Evolutionary conservation across 2,888 invertebrate species (phyloP).

Genomic region (Pristionchus fissidentatus): DNA sequence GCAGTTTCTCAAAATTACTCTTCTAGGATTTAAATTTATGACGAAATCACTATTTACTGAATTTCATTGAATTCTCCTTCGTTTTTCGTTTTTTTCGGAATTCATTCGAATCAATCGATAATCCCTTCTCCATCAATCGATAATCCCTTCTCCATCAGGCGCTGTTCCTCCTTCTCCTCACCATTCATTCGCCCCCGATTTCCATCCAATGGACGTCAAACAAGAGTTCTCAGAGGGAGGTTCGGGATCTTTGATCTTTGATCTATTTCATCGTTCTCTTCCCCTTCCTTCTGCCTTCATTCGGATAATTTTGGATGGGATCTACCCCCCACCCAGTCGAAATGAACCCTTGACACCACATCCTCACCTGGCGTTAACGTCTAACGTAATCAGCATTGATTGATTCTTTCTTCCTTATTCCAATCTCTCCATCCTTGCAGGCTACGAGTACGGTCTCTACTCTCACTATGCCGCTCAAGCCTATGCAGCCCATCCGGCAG

Average conservation of each 20-base stretch:
- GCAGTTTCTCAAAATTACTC: too few species aligned
- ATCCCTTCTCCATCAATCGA: too few species aligned
- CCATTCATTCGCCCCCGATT: constrained; percentile 41
- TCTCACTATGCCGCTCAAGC: constrained; percentile 47
- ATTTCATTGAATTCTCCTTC: too few species aligned
- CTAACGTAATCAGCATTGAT: too few species aligned
- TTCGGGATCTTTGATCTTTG: neutral
- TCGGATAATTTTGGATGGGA: constrained; percentile 5
- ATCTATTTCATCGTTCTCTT: neutral
- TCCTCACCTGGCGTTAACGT: too few species aligned
- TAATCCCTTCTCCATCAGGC: too few species aligned
- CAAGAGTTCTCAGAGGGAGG: constrained; percentile 38
- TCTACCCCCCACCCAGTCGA: too few species aligned
- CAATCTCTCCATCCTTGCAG: neutral
- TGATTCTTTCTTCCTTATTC: neutral
- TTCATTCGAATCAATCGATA: too few species aligned
- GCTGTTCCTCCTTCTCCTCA: constrained; percentile 38
- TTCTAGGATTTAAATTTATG: too few species aligned
- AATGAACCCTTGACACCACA: too few species aligned
- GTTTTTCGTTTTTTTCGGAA: too few species aligned
- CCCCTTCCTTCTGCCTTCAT: constrained; percentile 41
- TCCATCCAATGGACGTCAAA: constrained; percentile 49
- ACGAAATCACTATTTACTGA: too few species aligned
- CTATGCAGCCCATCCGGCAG: neutral
- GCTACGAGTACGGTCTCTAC: constrained; percentile 57